These are phyloP conservation scores for Trissolcus brochymenae DNA, from an alignment of 2,888 invertebrate genomes.

Conservation along the genomic window DNA sequence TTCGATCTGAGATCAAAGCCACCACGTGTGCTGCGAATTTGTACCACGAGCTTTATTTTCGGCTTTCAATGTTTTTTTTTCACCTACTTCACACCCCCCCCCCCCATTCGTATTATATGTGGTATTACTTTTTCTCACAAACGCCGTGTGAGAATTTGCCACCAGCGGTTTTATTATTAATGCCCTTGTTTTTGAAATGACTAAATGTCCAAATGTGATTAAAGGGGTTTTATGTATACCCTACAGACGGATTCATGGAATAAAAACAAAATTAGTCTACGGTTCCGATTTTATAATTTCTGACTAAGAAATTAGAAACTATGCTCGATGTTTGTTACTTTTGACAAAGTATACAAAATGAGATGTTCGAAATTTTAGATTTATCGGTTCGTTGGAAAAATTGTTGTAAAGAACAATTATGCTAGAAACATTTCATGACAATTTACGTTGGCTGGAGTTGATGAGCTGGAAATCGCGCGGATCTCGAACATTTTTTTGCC, in stretches of 20 bases:
- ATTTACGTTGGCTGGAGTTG: slow-evolving; percentile 3
- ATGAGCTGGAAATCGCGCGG: slow-evolving; percentile 14
- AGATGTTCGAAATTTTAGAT: no score
- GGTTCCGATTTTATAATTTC: background rate
- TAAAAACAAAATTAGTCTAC: background rate
- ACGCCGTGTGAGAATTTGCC: slow-evolving; percentile 29
- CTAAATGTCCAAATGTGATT: background rate
- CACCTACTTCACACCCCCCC: background rate
- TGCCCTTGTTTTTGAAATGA: slow-evolving; percentile 1
- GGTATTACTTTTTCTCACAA: slow-evolving; percentile 22
- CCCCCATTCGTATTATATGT: background rate
- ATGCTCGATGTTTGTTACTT: no score
- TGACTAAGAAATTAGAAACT: no score
- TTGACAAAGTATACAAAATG: no score
- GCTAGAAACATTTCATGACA: no score
- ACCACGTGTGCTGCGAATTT: slow-evolving; percentile 49
- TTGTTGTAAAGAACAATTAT: no score
- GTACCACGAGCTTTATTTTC: slow-evolving; percentile 36
- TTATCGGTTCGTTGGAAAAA: no score
- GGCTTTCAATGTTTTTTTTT: background rate
- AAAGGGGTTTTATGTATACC: background rate
- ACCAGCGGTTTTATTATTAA: slow-evolving; percentile 13
- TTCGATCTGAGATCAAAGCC: slow-evolving; percentile 48
- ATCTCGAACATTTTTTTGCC: slow-evolving; percentile 13
- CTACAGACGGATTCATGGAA: no score